Percentiles rank a stretch among this genome's conserved stretches.
Conservation (phyloP, 2,113 vertebrate genomes). For the Oriolus oriolus region DNA sequence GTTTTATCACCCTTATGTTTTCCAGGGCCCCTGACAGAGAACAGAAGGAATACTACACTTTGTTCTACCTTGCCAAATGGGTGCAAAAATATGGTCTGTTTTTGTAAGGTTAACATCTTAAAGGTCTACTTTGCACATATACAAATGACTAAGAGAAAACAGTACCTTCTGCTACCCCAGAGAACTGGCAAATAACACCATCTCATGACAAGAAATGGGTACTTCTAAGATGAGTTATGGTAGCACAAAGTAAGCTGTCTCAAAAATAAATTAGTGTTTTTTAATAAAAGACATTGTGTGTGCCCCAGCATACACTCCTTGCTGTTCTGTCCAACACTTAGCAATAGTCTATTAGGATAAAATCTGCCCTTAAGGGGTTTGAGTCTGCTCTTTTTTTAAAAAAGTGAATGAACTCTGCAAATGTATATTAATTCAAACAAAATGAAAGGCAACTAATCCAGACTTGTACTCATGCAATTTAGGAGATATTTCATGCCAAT, state of each 20-base stretch:
- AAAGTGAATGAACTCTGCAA: background rate
- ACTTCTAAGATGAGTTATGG: background rate
- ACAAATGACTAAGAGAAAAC: background rate
- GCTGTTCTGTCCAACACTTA: background rate
- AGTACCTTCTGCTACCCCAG: background rate
- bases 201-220: background rate
- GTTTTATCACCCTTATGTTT: background rate
- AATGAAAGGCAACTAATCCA: constrained; percentile 41
- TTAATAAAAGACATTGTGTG: background rate
- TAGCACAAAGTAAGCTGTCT: background rate
- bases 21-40: background rate
- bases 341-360: constrained; percentile 6
- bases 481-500: background rate
- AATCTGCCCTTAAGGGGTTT: constrained; percentile 25
- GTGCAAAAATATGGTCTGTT: background rate
- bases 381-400: background rate
- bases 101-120: background rate
- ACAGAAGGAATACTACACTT: background rate
- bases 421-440: background rate
- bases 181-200: background rate
- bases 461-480: constrained; percentile 26
- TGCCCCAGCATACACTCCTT: background rate
- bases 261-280: background rate
- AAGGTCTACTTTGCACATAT: background rate
- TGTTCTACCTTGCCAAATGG: background rate